phyloP scores from a whole-genome alignment of 2,888 invertebrate genomes.

The Drosophila hawaiiensis region DNA sequence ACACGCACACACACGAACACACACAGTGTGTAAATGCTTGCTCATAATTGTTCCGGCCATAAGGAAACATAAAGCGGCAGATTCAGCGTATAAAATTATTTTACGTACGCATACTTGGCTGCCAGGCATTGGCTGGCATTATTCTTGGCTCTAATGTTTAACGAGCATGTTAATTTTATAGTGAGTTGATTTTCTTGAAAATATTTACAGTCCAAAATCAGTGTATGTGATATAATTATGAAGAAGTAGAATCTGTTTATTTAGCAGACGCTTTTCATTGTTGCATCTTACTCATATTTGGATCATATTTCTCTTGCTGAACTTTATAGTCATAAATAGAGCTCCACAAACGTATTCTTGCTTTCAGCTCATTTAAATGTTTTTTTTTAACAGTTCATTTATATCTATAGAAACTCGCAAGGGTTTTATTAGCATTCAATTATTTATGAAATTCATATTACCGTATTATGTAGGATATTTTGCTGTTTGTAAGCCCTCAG shows the following conservation, averaged over 20 bases:
- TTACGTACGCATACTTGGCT: conserved; percentile 3
- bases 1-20: conserved; percentile 10
- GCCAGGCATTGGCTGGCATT: background rate
- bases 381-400: background rate
- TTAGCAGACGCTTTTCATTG: background rate
- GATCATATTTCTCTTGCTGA: too few relatives aligned
- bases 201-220: background rate
- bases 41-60: conserved; percentile 38
- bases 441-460: background rate
- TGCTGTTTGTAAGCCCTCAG: background rate
- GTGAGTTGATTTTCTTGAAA: background rate
- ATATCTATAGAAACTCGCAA: background rate
- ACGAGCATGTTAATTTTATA: background rate
- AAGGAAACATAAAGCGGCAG: conserved; percentile 28
- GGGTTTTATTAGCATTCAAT: background rate
- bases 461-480: background rate
- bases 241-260: background rate
- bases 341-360: background rate
- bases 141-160: conserved; percentile 10
- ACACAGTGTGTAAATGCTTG: conserved; percentile 14
- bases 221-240: background rate
- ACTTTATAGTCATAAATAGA: background rate
- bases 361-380: background rate
- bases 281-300: background rate
- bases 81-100: conserved; percentile 26